A percentile compares a stretch with the other conserved stretches of the same genome.
These are phyloP conservation scores for Agriopis marginaria DNA, from an alignment of 2,888 invertebrate species.

Conservation along the genomic window DNA sequence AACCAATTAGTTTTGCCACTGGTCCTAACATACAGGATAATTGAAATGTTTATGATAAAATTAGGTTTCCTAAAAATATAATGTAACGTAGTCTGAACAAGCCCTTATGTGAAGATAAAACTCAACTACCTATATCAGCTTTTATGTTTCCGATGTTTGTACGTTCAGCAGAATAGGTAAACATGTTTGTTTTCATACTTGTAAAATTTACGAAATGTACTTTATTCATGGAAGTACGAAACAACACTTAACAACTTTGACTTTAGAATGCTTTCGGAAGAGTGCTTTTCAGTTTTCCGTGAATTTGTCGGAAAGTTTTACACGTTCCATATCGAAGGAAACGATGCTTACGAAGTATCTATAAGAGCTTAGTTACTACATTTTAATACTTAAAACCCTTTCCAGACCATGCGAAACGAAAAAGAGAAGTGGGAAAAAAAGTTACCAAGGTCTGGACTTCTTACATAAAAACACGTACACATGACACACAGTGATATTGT, in stretches of 20 bases:
- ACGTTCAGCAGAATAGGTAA: not conserved
- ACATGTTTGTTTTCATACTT: conserved; percentile 17
- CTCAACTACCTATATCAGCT: conserved; percentile 8
- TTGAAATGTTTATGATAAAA: too few relatives aligned
- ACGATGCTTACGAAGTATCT: not conserved
- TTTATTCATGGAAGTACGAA: conserved; percentile 5
- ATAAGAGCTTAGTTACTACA: too few relatives aligned
- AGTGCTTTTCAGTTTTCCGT: not conserved
- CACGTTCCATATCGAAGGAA: not conserved
- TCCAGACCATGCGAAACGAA: too few relatives aligned
- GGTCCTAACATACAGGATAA: too few relatives aligned
- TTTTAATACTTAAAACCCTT: too few relatives aligned
- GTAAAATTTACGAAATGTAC: not conserved
- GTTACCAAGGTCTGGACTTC: too few relatives aligned
- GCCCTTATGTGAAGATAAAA: conserved; percentile 3
- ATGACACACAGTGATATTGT: too few relatives aligned
- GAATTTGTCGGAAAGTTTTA: conserved; percentile 4
- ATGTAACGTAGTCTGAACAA: not conserved
- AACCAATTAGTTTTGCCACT: too few relatives aligned
- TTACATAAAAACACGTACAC: too few relatives aligned
- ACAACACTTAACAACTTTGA: conserved; percentile 7
- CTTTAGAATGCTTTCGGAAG: not conserved
- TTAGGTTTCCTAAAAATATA: not conserved
- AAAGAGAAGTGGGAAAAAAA: too few relatives aligned
- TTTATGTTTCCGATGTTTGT: conserved; percentile 18